phyloP scores from a whole-genome alignment of 1,140 invertebrate species.

The Ceratina calcarata region DNA sequence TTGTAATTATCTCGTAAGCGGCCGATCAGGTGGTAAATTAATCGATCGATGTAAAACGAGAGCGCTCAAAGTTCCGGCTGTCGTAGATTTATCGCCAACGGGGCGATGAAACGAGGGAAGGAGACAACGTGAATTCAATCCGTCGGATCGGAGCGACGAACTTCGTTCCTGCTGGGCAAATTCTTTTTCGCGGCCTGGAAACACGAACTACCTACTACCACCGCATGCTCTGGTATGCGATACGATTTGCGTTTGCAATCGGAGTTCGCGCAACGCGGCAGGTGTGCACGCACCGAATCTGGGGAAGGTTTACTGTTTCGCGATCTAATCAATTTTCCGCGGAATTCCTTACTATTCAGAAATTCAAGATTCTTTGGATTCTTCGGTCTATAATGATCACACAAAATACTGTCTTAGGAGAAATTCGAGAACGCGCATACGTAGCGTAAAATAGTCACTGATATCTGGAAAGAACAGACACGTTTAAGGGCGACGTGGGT shows the following conservation, averaged over 20 bases:
- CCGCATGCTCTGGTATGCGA: slow-evolving; percentile 6
- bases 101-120: not conserved
- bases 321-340: slow-evolving; percentile 13
- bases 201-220: not conserved
- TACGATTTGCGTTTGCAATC: slow-evolving; percentile 16
- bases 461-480: too few species aligned
- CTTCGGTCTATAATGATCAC: too few species aligned
- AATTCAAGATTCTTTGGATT: too few species aligned
- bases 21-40: not conserved
- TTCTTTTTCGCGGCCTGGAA: slow-evolving; percentile 18
- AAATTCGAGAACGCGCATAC: too few species aligned
- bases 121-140: slow-evolving; percentile 5
- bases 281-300: not conserved
- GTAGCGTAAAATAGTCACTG: too few species aligned
- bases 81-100: not conserved
- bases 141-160: not conserved
- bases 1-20: slow-evolving; percentile 13
- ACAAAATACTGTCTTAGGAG: too few species aligned
- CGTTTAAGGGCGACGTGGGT: too few species aligned
- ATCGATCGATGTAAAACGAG: slow-evolving; percentile 3
- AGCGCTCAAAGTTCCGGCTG: slow-evolving; percentile 11
- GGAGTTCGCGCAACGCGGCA: slow-evolving; percentile 26
- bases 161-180: not conserved
- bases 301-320: slow-evolving; percentile 27
- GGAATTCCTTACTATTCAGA: too few species aligned